Conservation (phyloP, 2,888 invertebrate species). For the Syritta pipiens region DNA sequence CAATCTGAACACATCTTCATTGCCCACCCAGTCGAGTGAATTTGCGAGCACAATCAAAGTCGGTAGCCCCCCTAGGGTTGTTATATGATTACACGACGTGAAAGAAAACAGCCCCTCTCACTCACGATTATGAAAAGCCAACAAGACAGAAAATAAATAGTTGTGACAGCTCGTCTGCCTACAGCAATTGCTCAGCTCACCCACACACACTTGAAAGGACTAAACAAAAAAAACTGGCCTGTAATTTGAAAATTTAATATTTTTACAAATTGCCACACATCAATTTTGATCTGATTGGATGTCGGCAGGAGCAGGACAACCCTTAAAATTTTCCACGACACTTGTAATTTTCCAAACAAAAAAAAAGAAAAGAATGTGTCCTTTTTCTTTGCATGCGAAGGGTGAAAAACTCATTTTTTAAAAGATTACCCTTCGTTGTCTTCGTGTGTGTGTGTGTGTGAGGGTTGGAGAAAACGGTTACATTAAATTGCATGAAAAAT, state of each 20-base stretch:
- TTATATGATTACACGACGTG: too few species aligned
- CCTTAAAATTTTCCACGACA: conserved; percentile 29
- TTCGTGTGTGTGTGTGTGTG: too few species aligned
- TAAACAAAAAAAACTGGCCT: conserved; percentile 21
- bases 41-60: too few species aligned
- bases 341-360: conserved; percentile 28
- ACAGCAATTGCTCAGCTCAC: conserved; percentile 32
- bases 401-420: conserved; percentile 45
- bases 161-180: conserved; percentile 41
- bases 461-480: conserved; percentile 14
- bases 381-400: neutral
- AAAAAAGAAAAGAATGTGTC: neutral
- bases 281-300: conserved; percentile 59
- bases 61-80: too few species aligned
- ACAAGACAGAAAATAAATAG: conserved; percentile 69
- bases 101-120: neutral
- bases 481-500: conserved; percentile 66
- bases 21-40: too few species aligned
- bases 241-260: conserved; percentile 57
- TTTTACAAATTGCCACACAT: conserved; percentile 60
- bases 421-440: conserved; percentile 29
- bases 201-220: neutral
- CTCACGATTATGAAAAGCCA: conserved; percentile 48
- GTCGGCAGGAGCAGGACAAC: conserved; percentile 21
- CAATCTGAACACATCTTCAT: too few species aligned